A percentile compares a stretch with the other conserved stretches of the same genome.
Conservation (phyloP, 2,797 vertebrate genomes). For the Linurgus olivaceus region DNA sequence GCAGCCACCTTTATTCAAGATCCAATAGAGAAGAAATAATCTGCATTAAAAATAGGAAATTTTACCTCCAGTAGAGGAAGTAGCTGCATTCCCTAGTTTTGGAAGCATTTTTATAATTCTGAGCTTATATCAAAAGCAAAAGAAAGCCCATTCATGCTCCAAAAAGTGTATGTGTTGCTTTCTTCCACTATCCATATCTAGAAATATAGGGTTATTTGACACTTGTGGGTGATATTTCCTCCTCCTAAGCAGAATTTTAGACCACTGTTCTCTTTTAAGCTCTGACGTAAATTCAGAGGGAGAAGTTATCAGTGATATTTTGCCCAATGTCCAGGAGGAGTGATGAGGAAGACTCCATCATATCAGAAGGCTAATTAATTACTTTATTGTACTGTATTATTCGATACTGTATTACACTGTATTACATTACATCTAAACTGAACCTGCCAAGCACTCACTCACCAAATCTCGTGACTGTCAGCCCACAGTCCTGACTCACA, state of each 20-base stretch:
- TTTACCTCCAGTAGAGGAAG: background rate
- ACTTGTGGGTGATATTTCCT: background rate
- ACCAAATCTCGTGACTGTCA: background rate
- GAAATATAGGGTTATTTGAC: accelerated
- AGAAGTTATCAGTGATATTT: background rate
- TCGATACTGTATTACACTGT: background rate
- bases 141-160: background rate
- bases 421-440: background rate
- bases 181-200: background rate
- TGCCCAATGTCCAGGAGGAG: background rate
- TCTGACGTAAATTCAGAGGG: background rate
- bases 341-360: background rate
- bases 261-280: background rate
- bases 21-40: background rate
- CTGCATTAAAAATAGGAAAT: background rate
- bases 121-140: background rate
- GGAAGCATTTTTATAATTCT: background rate
- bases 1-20: background rate
- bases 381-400: background rate
- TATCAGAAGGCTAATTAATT: background rate
- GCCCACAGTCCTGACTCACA: background rate
- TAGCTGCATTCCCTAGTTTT: background rate
- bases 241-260: background rate
- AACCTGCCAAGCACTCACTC: background rate
- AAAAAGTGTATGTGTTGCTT: background rate